Base-by-base conservation (phyloP, 2,888 invertebrate species). In the Pterostichus niger region DNA sequence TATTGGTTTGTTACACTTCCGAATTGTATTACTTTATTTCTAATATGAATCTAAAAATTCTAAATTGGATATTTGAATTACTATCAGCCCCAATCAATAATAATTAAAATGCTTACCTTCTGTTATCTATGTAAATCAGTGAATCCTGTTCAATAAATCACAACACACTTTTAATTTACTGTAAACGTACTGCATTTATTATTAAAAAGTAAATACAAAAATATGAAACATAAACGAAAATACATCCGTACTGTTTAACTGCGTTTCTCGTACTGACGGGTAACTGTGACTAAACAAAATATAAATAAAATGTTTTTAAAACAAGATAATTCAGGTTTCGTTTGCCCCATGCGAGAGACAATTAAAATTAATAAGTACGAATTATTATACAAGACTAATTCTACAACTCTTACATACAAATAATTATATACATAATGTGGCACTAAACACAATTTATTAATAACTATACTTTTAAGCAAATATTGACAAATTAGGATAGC, bases 201-300 rank as follows among this genome's bases (percentile, higher is more conserved):
- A 44, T 71, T 40, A 71, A 71, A 71, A 44, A 71, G 40, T 64
- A 64, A 64, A 64, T 71, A 71, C 68, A 71, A 71, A 71, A 71
- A 71, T 71, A 44, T 71, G 13, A 17, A 71, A 71, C 68, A 71
- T 71, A 71, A 71, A 71, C 31, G 56, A 44, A 68, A 40, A 71
- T 71, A 71, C 64, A 64, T 64, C 64, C 44, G 68, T 44, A 71
- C 68, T 71, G 44, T 44, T 17, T 44, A 71, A 71, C 68, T 71
- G 46, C 44, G 68, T 40, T 40, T 71, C 68, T 40, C 44, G 24
- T 71, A 71, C 68, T 71, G 68, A 71, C 40, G 17, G 46, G 68
- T 71, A 44, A 71, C 68, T 71, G 13, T 13, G 44, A 71, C 15
- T 64, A 33, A 64, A 64, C 64, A 71, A 71, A 64, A 64, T 35